Evolutionary conservation across 2,797 vertebrate genomes (phyloP).

Genomic region (Rhodeus uyekii): DNA sequence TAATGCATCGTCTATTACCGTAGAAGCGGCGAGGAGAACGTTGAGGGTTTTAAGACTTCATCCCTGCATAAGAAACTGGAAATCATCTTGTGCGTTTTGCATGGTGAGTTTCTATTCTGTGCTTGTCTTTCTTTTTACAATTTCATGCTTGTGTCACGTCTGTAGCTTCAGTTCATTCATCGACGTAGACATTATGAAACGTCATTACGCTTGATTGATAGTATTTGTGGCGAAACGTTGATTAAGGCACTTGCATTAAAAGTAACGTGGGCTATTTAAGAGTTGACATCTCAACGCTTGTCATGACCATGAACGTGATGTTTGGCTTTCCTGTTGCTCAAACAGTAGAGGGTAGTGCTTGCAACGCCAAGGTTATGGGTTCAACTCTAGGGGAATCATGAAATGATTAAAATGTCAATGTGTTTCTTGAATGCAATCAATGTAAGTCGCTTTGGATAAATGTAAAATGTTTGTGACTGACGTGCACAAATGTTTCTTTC

Average conservation of each 20-base stretch:
- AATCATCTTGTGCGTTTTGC: slow-evolving; percentile 78
- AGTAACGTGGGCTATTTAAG: neutral
- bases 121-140: neutral
- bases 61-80: slow-evolving; percentile 71
- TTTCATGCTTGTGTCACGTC: neutral
- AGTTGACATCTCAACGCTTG: neutral
- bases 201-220: neutral
- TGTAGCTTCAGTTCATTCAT: neutral
- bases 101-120: slow-evolving; percentile 75
- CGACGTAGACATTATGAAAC: too few relatives aligned
- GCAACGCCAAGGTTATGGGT: too few relatives aligned
- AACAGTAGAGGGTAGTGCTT: too few relatives aligned
- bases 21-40: slow-evolving; percentile 77
- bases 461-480: neutral
- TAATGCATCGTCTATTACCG: neutral
- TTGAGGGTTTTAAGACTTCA: slow-evolving; percentile 61
- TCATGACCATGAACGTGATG: too few relatives aligned
- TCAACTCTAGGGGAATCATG: too few relatives aligned
- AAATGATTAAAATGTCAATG: too few relatives aligned
- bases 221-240: neutral
- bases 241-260: neutral
- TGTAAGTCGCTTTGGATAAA: too few relatives aligned
- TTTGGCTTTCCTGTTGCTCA: too few relatives aligned
- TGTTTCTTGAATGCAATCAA: too few relatives aligned
- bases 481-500: neutral